Base-by-base conservation (phyloP, 2,113 vertebrate genomes). In the Emydura subglobosa region DNA sequence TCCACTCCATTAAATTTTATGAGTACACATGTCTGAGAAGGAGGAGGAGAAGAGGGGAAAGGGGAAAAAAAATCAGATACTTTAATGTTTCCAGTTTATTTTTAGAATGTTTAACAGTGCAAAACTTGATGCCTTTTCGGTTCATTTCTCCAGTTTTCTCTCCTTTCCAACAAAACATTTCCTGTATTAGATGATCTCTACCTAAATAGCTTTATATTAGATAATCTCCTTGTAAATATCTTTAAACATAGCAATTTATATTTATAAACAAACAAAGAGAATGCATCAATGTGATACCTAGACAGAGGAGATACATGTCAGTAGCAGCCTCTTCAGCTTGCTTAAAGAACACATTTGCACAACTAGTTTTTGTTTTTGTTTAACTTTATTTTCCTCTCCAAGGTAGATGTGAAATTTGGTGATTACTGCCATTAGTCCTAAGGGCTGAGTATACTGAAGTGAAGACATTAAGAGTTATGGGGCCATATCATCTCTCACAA, bases 1-100 rank as follows among this genome's bases (percentile, higher is more conserved):
- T 96, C 88, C 83, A 95, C 94, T 88, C 96, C 95, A 95, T 97
- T 97, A 97, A 95, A 90, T 96, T 93, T 97, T 97, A 97, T 3
- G 85, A 96, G 93, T 96, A 95, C 68, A 94, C 34, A 95, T 91
- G 92, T 94, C 91, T 96, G 86, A 86, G 81, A 72, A 82, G 76
- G 61, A 76, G 61, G 61, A 89, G n/a, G 79, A 68, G 55, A 83
- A 44, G 65, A 87, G 88, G 91, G 44, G 39, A 78, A 89, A 90
- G 92, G 9, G 22, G 29, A 54, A n/a, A 11, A 85, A 89, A 57
- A 49, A 89, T 79, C 95, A 65, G 82, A 83, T 90, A 81, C 82
- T 68, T 88, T 83, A 82, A 81, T 74, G 74, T 94, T 93, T 85
- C 78, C 19, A 42, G 83, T 85, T 96, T 94, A 91, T 92, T 98